Evolutionary conservation across 2,113 vertebrate species (phyloP), one percentile per base, ranked within the genome.

Genomic region (Danionella cerebrum): DNA sequence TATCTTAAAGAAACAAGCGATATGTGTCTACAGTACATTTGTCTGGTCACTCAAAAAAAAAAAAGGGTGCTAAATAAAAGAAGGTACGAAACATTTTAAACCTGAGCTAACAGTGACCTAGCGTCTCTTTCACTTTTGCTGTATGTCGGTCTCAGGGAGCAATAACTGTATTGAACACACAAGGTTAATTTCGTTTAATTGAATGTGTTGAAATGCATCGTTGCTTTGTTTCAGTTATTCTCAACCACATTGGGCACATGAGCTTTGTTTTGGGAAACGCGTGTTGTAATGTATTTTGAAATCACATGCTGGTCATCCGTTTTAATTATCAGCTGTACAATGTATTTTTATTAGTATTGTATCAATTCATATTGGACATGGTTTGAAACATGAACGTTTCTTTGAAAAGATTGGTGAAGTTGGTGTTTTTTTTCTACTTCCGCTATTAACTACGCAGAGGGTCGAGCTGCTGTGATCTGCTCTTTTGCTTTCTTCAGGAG

Each of bases 241-340:
- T n/a, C 21, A 58, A 59, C 10, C 9, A 29, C 11, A 8, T 31
- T 33, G 45, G 57, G 57, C 39, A 5, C 24, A 45, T 38, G 39
- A 29, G 38, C 57, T 44, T 60, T 16, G 16, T 38, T 41, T 59
- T 59, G 36, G 1, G 9, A 59, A 58, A 18, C 8, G 1, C 47
- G 47, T 66, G 42, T 21, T 66, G 45, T 31, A 45, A 54, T 73
- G 64, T 67, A 62, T 44, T 44, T 27, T 7, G n/a, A 83, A 80
- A 76, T 76, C 58, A 79, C 71, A 82, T 88, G 81, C 83, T 86
- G 85, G 84, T 83, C 84, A 84, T 87, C 62, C 76, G 76, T 79
- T 78, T 47, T n/a, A 41, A 78, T 38, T 69, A 64, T 76, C 74
- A 53, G 77, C 50, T 48, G 22, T 63, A 11, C 79, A 44, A 75